Base-by-base conservation (phyloP, 2,888 invertebrate species). In the Pandemis heparana region DNA sequence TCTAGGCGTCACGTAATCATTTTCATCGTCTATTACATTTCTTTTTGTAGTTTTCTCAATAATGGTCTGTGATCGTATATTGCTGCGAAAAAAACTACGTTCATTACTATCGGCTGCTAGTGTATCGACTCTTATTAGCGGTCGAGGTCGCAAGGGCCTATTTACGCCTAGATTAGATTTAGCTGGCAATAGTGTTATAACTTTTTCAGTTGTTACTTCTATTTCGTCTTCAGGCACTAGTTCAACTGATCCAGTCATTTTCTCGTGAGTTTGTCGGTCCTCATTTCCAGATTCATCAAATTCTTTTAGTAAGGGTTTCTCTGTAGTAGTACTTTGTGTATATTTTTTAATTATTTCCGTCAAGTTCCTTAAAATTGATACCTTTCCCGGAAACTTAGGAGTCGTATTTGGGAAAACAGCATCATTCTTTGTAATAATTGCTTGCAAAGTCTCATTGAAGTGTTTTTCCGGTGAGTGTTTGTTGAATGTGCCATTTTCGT, bases 91-190 rank as follows among this genome's bases (percentile, higher is more conserved):
- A 87, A 90, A 91, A 81, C 89, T 84, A 7, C 91, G 87, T 69
- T 86, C 76, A 75, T 80, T 89, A 80, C 93, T 92, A 79, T 88
- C 88, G 39, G 77, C 74, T 67, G 87, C 84, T 81, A 87, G 87
- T 32, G 83, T 70, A 79, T 94, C 89, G 62, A 87, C 85, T 83
- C 88, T 89, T 60, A 89, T 83, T 81, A 92, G 95, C 0, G 96
- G 96, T 56, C 96, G 91, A 1, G 96, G 96, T 79, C 96, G 91
- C 61, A 97, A 90, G 0, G 97, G 97, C 76, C 97, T 92, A 73
- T 96, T 96, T 6, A 97, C 95, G 0, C 97, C 97, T 0, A 97
- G 96, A 87, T 97, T 97, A 1, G 97, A 97, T 83, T 97, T 96
- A 0, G 96, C 97, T 0, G 97, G 97, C 72, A 97, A 91, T 59